Percentiles rank a stretch among this genome's conserved stretches.
Evolutionary conservation across 2,797 vertebrate genomes (phyloP).

Genomic region (Falco novaeseelandiae): DNA sequence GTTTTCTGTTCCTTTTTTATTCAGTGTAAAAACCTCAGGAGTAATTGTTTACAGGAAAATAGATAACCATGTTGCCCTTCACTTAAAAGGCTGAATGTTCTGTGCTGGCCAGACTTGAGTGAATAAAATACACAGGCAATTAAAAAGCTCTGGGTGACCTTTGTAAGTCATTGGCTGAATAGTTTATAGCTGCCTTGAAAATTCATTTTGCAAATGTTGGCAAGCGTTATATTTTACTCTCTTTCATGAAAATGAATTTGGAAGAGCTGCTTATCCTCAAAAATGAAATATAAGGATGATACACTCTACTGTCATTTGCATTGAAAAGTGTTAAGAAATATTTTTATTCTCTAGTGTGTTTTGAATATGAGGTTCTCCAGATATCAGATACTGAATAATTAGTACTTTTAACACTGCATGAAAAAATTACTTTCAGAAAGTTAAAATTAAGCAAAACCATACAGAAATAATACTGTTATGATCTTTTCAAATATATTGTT

Average conservation of each 20-base stretch:
- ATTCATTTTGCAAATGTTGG: not conserved
- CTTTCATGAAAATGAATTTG: not conserved
- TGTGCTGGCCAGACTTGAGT: not conserved
- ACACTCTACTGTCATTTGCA: not conserved
- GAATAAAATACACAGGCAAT: not conserved
- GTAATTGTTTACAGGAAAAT: conserved; percentile 14
- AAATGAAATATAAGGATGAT: not conserved
- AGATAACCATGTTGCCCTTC: not conserved
- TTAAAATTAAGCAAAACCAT: not conserved
- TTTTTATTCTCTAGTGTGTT: not conserved
- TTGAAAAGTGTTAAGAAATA: not conserved
- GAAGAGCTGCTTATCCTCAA: not conserved
- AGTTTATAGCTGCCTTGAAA: conserved; percentile 5
- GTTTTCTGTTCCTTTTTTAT: not conserved
- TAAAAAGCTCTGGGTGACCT: conserved; percentile 33
- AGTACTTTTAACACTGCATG: not conserved
- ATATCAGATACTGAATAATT: not conserved
- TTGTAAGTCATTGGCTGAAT: not conserved
- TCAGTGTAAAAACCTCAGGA: not conserved
- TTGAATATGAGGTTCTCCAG: not conserved
- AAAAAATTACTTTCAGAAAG: not conserved
- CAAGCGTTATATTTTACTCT: not conserved
- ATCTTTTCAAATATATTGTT: not conserved
- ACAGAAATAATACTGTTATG: not conserved
- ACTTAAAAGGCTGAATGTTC: not conserved